A percentile compares a stretch with the other conserved stretches of the same genome.
phyloP scores from a whole-genome alignment of 2,888 invertebrate species.

The Leptopilina syphax region DNA sequence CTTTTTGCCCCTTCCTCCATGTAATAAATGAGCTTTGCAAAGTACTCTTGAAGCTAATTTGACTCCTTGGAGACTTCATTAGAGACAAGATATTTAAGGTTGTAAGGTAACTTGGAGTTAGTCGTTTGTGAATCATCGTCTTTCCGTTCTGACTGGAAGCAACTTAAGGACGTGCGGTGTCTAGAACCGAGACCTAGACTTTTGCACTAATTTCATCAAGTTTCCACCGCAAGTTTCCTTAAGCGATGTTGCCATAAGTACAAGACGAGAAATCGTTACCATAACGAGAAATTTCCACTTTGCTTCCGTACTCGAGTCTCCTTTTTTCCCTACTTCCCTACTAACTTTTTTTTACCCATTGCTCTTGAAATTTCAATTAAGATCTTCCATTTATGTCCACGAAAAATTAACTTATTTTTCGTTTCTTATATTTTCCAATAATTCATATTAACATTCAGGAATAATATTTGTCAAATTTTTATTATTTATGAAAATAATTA shows the following conservation, averaged over 20 bases:
- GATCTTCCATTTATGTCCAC: neutral
- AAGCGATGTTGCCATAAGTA: constrained; percentile 15
- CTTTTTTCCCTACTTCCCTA: constrained; percentile 6
- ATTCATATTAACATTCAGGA: no score
- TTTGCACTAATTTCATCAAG: constrained; percentile 11
- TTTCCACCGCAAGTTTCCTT: constrained; percentile 30
- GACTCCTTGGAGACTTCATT: constrained; percentile 32
- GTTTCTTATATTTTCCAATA: no score
- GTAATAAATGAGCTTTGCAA: constrained; percentile 13
- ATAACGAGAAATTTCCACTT: constrained; percentile 26
- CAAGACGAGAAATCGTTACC: constrained; percentile 21
- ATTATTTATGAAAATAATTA: no score
- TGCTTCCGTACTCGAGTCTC: constrained; percentile 11
- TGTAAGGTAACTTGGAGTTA: constrained; percentile 31
- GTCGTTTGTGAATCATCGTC: constrained; percentile 37
- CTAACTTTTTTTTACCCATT: neutral
- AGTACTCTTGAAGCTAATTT: constrained; percentile 25
- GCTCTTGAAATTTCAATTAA: neutral
- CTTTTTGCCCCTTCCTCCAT: no score
- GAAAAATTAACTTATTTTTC: no score
- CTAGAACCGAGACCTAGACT: constrained; percentile 31
- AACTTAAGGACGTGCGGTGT: constrained; percentile 16
- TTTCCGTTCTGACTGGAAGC: constrained; percentile 19
- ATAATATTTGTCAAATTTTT: no score
- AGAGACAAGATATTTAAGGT: constrained; percentile 19